Conservation (phyloP, 2,888 invertebrate genomes). For the Orgyia antiqua region DNA sequence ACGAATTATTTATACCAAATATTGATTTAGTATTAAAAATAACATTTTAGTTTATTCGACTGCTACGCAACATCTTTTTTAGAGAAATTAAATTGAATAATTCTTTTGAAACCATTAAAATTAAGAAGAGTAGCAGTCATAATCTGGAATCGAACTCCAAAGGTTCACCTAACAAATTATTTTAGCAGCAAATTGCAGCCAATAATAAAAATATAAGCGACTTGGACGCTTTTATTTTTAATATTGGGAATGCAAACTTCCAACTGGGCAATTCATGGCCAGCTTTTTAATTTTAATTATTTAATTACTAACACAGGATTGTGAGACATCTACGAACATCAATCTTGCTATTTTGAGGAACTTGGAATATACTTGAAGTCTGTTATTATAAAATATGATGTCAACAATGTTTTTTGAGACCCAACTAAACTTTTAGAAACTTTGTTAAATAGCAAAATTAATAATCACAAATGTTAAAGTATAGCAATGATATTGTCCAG, state of each 20-base stretch:
- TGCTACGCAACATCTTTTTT: conserved; percentile 14
- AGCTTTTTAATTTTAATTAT: conserved; percentile 19
- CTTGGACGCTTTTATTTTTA: conserved; percentile 1
- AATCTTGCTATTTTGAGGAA: conserved; percentile 20
- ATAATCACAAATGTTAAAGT: conserved; percentile 10
- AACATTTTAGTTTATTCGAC: conserved; percentile 12
- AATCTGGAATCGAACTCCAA: conserved; percentile 9
- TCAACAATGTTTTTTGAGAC: too few relatives aligned
- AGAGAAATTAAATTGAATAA: neutral
- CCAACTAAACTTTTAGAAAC: neutral
- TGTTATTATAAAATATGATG: neutral
- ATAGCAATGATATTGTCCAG: conserved; percentile 37
- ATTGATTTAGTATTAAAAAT: conserved; percentile 18
- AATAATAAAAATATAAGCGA: conserved; percentile 6
- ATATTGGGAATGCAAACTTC: conserved; percentile 14
- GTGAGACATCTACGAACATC: conserved; percentile 10
- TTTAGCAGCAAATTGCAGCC: conserved; percentile 10
- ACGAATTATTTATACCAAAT: conserved; percentile 19
- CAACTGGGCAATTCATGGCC: conserved; percentile 34
- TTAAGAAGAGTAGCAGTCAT: conserved; percentile 12
- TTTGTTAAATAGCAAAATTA: conserved; percentile 10
- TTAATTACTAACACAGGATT: conserved; percentile 22
- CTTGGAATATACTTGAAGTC: conserved; percentile 3
- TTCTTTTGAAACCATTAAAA: neutral
- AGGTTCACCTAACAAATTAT: conserved; percentile 14